Evolutionary conservation across 1,140 invertebrate species (phyloP).

Genomic region (Geopemphigus sp.): DNA sequence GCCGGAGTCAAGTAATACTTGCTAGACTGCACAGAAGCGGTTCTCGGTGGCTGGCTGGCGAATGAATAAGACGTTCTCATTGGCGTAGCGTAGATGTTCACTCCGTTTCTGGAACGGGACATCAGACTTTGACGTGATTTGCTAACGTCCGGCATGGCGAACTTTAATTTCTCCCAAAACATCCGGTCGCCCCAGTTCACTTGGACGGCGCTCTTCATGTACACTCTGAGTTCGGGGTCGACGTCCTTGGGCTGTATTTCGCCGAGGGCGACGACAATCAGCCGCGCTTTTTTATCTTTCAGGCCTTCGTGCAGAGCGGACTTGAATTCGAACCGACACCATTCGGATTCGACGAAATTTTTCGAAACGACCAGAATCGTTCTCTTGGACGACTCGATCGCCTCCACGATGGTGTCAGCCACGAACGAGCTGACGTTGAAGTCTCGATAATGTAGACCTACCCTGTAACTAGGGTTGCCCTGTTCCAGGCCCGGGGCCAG

Average conservation of each 20-base stretch:
- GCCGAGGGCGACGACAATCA: slow-evolving; percentile 82
- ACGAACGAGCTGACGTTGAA: slow-evolving; percentile 80
- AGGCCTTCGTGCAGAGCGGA: slow-evolving; percentile 86
- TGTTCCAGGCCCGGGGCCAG: slow-evolving; percentile 77
- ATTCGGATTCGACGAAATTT: slow-evolving; percentile 91
- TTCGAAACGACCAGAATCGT: slow-evolving; percentile 88
- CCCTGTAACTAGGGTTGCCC: slow-evolving; percentile 64
- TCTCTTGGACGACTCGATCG: slow-evolving; percentile 82
- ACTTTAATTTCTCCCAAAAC: slow-evolving; percentile 92
- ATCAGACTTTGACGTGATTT: slow-evolving; percentile 82
- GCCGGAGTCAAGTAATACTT: slow-evolving; percentile 37
- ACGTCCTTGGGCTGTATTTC: slow-evolving; percentile 80
- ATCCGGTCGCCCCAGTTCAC: slow-evolving; percentile 89
- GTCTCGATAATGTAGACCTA: slow-evolving; percentile 84
- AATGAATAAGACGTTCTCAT: slow-evolving; percentile 37
- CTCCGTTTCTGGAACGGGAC: slow-evolving; percentile 67
- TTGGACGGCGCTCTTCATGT: slow-evolving; percentile 80
- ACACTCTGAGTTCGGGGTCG: slow-evolving; percentile 83
- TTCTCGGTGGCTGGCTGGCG: slow-evolving; percentile 10
- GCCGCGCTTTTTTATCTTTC: slow-evolving; percentile 68
- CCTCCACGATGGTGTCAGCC: slow-evolving; percentile 84
- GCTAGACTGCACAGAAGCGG: slow-evolving; percentile 30
- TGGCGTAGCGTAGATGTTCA: slow-evolving; percentile 48
- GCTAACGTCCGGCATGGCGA: slow-evolving; percentile 78
- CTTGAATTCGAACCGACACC: slow-evolving; percentile 91